phyloP scores from a whole-genome alignment of 2,797 vertebrate species.

The Graptemys geographica region DNA sequence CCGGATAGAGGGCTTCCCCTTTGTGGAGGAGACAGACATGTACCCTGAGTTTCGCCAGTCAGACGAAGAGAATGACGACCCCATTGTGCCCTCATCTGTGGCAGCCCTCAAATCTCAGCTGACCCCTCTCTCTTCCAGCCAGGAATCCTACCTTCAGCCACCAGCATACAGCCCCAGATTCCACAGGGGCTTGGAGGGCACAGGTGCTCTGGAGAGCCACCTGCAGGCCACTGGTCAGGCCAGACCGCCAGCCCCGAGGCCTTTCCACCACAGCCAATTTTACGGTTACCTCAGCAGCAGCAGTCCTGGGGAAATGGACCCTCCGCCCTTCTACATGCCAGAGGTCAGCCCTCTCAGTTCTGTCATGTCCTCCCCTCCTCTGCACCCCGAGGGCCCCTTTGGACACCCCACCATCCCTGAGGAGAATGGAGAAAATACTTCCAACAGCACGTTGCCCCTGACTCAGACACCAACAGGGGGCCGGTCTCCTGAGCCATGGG shows the following conservation, averaged over 20 bases:
- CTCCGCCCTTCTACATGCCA: slow-evolving; percentile 98
- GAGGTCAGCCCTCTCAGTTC: slow-evolving; percentile 98
- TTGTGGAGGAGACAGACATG: slow-evolving; percentile 98
- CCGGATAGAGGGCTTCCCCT: slow-evolving; percentile 97
- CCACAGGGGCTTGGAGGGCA: slow-evolving; percentile 93
- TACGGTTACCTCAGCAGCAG: slow-evolving; percentile 95
- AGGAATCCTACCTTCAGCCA: slow-evolving; percentile 98
- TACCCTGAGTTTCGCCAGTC: slow-evolving; percentile 99
- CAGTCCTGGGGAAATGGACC: slow-evolving; percentile 90
- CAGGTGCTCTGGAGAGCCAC: slow-evolving; percentile 88
- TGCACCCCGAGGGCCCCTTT: slow-evolving; percentile 93
- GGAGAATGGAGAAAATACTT: slow-evolving; percentile 94
- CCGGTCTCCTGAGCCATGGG: slow-evolving; percentile 96
- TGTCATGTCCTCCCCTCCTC: slow-evolving; percentile 93
- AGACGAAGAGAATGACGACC: slow-evolving; percentile 98
- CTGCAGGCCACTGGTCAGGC: slow-evolving; percentile 96
- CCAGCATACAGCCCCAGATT: slow-evolving; percentile 98
- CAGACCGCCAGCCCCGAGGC: slow-evolving; percentile 89
- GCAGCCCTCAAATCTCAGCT: slow-evolving; percentile 95
- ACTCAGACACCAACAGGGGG: slow-evolving; percentile 94
- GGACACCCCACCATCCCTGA: slow-evolving; percentile 96
- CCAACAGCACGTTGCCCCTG: slow-evolving; percentile 94
- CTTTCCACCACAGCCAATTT: slow-evolving; percentile 95
- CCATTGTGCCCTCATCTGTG: slow-evolving; percentile 92
- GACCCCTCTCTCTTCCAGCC: slow-evolving; percentile 97